Base-by-base conservation (phyloP, 2,888 invertebrate genomes). In the Aspidapion aeneum region DNA sequence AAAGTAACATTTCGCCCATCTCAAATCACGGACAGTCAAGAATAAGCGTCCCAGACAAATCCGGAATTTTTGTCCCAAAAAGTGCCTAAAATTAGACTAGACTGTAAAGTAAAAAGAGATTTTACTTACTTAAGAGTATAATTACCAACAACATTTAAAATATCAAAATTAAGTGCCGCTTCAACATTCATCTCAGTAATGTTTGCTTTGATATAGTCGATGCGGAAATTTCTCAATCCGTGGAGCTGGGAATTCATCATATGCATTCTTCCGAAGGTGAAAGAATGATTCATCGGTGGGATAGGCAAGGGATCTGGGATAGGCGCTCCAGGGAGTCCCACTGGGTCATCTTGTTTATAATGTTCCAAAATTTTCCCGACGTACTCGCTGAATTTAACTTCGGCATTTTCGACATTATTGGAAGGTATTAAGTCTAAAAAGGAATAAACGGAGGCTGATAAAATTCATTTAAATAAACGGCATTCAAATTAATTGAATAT, bases 221-320 rank as follows among this genome's bases (percentile, higher is more conserved):
- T 86, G 35, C 89, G 85, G 76, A 94, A 93, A 74, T 91, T 88
- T 68, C 90, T 90, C 62, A 94, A 80, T 1, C 94, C 94, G 71
- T 89, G 84, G 0, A 93, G 85, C 60, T 86, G 84, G 3, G 89
- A 86, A 67, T 90, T 84, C 72, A 84, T 87, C 78, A 94, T 90
- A 70, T 85, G 82, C 77, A 94, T 84, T 7, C 85, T 88, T 35
- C 86, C 86, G 61, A 88, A 82, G 0, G 88, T 87, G 68, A 93
- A 83, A 1, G 88, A 87, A 71, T 90, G 88, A 61, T 85, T 86
- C 80, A 91, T 87, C 69, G 91, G 87, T 0, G 93, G 93, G 20
- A 94, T 87, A 0, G 84, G 80, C 81, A 92, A 87, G 0, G 95
- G 94, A 75, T 94, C 94, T 0, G 91, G 90, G 59, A 94, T 84